Evolutionary conservation across 2,797 vertebrate genomes (phyloP).

Genomic region (Chrysolophus pictus): DNA sequence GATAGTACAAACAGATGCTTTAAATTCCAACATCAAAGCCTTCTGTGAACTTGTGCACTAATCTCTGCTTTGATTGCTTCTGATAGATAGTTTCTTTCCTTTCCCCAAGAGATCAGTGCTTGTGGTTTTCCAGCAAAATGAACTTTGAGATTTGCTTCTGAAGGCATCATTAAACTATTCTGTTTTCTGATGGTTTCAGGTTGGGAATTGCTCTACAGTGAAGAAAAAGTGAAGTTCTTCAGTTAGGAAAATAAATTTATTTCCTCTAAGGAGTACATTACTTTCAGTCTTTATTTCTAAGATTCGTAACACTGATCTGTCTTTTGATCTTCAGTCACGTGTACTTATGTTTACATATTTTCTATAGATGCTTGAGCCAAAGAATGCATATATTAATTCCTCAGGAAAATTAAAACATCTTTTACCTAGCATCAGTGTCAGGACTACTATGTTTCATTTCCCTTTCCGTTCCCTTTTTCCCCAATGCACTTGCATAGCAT

Average conservation of each 20-base stretch:
- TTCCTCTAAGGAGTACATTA: background rate
- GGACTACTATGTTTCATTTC: background rate
- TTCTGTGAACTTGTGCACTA: background rate
- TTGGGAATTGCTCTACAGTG: background rate
- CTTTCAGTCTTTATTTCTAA: background rate
- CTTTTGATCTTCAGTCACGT: background rate
- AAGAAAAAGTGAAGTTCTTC: background rate
- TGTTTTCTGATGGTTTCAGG: background rate
- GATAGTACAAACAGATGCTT: background rate
- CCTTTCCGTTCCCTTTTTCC: background rate
- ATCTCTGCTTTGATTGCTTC: background rate
- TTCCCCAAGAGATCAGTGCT: background rate
- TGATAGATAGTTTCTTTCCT: background rate
- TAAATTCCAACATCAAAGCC: background rate
- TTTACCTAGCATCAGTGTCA: background rate
- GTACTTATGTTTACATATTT: background rate
- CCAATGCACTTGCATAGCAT: background rate
- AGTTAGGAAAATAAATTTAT: background rate
- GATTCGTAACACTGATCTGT: too few relatives aligned
- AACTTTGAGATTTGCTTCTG: background rate
- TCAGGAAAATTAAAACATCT: background rate
- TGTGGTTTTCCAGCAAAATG: background rate
- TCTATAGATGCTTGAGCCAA: background rate
- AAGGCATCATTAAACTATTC: background rate
- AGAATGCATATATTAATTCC: background rate